phyloP scores from a whole-genome alignment of 92 coral and sea anemone genomes.

The Epizoanthus scotinus region DNA sequence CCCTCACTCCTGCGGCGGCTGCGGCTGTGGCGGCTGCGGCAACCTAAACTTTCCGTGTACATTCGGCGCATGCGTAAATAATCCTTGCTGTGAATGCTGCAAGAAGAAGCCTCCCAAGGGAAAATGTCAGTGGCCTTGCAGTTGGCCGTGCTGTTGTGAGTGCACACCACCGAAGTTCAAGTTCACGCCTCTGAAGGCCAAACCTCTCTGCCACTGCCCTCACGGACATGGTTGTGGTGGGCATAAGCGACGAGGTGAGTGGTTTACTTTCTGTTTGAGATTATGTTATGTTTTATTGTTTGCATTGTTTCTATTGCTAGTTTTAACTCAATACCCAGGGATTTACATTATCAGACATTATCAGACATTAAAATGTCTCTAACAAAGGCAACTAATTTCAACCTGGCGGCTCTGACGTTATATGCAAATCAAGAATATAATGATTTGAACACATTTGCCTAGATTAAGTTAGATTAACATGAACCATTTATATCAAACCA shows the following conservation, averaged over 20 bases:
- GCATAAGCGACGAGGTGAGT: neutral
- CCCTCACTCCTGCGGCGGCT: slow-evolving; percentile 69
- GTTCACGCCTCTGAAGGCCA: slow-evolving; percentile 77
- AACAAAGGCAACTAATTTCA: too few species aligned
- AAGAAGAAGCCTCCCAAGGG: slow-evolving; percentile 81
- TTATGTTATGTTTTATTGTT: too few species aligned
- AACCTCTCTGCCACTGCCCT: slow-evolving; percentile 84
- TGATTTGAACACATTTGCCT: too few species aligned
- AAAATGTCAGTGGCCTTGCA: slow-evolving; percentile 90
- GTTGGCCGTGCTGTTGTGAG: slow-evolving; percentile 89
- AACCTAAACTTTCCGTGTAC: slow-evolving; percentile 84
- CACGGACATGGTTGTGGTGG: slow-evolving; percentile 54
- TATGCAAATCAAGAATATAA: too few species aligned
- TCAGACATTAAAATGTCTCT: too few species aligned
- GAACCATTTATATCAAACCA: too few species aligned
- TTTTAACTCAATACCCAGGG: too few species aligned
- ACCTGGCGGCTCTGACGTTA: too few species aligned
- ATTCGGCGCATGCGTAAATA: slow-evolving; percentile 89
- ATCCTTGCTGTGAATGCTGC: slow-evolving; percentile 90
- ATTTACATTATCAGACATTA: too few species aligned
- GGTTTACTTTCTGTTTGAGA: too few species aligned
- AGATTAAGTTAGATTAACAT: too few species aligned
- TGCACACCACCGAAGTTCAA: slow-evolving; percentile 82
- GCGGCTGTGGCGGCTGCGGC: slow-evolving; percentile 70
- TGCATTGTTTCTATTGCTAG: too few species aligned